Percentiles rank a stretch among this genome's conserved stretches.
Evolutionary conservation across 1,140 invertebrate genomes (phyloP).

Genomic region (Pararge aegeria): DNA sequence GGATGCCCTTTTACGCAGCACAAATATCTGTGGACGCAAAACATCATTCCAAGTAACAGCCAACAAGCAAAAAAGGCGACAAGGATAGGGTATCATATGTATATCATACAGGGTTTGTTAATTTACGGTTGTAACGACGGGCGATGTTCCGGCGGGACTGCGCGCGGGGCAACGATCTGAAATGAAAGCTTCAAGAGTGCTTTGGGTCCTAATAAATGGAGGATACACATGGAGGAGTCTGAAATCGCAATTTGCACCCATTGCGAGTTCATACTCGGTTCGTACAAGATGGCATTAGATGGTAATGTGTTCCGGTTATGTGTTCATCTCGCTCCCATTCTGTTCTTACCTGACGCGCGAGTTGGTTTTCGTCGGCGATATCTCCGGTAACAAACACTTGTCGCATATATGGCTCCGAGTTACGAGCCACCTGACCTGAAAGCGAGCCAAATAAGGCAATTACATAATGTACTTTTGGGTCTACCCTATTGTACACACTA

Average conservation of each 20-base stretch:
- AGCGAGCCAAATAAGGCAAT: slow-evolving; percentile 66
- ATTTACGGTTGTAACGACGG: slow-evolving; percentile 62
- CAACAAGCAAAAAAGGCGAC: slow-evolving; percentile 15
- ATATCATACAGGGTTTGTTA: slow-evolving; percentile 46
- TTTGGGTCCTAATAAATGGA: slow-evolving; percentile 47
- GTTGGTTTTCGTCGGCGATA: slow-evolving; percentile 81
- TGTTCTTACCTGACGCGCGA: slow-evolving; percentile 81
- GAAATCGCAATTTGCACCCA: slow-evolving; percentile 46
- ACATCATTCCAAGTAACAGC: slow-evolving; percentile 32
- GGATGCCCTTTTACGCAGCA: slow-evolving; percentile 95
- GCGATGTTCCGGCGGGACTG: slow-evolving; percentile 40
- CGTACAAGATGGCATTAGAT: slow-evolving; percentile 11
- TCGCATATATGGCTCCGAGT: slow-evolving; percentile 96
- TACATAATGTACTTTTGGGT: slow-evolving; percentile 39
- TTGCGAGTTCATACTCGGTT: slow-evolving; percentile 75
- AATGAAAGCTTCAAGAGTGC: slow-evolving; percentile 66
- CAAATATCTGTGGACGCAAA: slow-evolving; percentile 86
- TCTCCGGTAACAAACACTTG: slow-evolving; percentile 94
- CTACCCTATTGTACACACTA: slow-evolving; percentile 20
- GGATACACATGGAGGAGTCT: slow-evolving; percentile 44
- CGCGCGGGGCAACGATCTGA: slow-evolving; percentile 63
- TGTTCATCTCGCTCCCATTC: slow-evolving; percentile 17
- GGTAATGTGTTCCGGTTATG: slow-evolving; percentile 7
- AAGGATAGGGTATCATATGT: slow-evolving; percentile 24
- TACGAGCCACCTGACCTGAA: slow-evolving; percentile 89